Conservation (phyloP, 2,888 invertebrate species). For the Endomychus coccineus region DNA sequence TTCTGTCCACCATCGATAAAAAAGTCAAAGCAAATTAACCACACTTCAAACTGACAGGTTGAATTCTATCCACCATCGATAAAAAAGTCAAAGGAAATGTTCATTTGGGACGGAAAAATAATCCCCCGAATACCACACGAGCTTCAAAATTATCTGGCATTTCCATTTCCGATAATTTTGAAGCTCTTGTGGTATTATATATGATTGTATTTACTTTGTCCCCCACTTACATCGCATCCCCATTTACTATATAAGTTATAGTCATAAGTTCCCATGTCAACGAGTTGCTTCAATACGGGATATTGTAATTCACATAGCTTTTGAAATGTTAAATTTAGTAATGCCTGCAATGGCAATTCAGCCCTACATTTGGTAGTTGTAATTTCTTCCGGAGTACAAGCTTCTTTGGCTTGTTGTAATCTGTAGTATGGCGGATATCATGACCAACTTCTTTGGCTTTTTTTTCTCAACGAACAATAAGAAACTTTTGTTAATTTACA, state of each 20-base stretch:
- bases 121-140: no score
- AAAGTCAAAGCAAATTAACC: no score
- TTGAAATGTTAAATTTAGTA: constrained; percentile 3
- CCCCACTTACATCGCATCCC: constrained; percentile 3
- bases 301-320: constrained; percentile 7
- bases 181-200: no score
- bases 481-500: constrained; percentile 5
- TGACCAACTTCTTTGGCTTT: no score
- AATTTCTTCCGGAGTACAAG: neutral
- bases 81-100: no score
- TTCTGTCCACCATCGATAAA: no score
- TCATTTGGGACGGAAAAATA: no score
- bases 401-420: constrained; percentile 5
- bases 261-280: constrained; percentile 4
- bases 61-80: no score
- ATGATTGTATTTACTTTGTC: constrained; percentile 7
- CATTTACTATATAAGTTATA: constrained; percentile 5
- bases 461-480: no score
- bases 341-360: constrained; percentile 4
- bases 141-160: no score
- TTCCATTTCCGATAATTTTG: no score
- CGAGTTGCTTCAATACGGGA: constrained; percentile 5
- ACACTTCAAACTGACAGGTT: no score
- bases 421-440: constrained; percentile 3
- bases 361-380: constrained; percentile 6